Percentiles rank a stretch among this genome's conserved stretches.
Conservation (phyloP, 2,888 invertebrate genomes). For the Sericinus montela region DNA sequence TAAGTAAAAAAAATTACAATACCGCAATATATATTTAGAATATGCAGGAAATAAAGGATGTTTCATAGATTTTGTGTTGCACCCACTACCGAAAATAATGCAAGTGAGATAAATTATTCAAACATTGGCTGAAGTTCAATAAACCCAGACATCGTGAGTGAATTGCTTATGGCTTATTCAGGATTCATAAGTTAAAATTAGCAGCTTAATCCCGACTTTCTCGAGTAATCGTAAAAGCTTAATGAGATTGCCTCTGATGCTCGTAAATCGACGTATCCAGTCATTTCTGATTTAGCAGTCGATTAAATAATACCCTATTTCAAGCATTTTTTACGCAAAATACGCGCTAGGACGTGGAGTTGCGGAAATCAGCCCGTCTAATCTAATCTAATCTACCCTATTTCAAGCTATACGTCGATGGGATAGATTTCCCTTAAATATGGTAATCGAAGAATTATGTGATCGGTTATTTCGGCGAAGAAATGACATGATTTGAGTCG, state of each 20-base stretch:
- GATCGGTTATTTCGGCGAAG: too few relatives aligned
- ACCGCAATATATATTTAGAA: neutral
- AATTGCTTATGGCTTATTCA: slow-evolving; percentile 47
- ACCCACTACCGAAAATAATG: slow-evolving; percentile 29
- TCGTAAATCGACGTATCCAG: slow-evolving; percentile 36
- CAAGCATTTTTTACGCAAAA: too few relatives aligned
- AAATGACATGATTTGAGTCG: too few relatives aligned
- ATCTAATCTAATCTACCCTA: too few relatives aligned
- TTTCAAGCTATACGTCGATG: too few relatives aligned
- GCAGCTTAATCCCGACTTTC: slow-evolving; percentile 29
- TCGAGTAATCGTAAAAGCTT: slow-evolving; percentile 15
- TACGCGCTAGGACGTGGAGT: too few relatives aligned
- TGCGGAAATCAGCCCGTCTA: too few relatives aligned
- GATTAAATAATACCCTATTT: neutral
- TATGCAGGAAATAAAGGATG: neutral
- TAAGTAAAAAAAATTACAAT: too few relatives aligned
- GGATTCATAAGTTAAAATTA: slow-evolving; percentile 38
- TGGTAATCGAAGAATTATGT: too few relatives aligned
- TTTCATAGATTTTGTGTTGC: slow-evolving; percentile 2
- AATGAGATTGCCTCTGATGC: slow-evolving; percentile 34
- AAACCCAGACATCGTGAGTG: slow-evolving; percentile 45
- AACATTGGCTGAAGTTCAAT: slow-evolving; percentile 46
- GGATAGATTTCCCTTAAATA: too few relatives aligned
- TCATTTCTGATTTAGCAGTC: slow-evolving; percentile 14
- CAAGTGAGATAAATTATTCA: slow-evolving; percentile 56